Base-by-base conservation (phyloP, 2,888 invertebrate species). In the Myopa tessellatipennis region DNA sequence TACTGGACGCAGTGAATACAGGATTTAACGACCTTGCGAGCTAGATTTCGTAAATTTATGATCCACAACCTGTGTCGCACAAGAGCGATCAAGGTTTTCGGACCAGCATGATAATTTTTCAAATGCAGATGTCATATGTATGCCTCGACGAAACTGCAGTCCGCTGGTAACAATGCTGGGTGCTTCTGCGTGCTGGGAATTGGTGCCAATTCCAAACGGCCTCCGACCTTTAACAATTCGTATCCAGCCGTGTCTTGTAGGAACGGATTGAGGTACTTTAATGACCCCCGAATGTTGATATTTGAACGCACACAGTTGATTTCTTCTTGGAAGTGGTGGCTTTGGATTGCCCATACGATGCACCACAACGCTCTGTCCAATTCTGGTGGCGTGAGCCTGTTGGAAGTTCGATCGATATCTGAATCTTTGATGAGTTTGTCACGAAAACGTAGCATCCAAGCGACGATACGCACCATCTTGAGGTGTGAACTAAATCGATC, bases 211-310 rank as follows among this genome's bases (percentile, higher is more conserved):
- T 77, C 76, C 10, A 79, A 38, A 3, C 79, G 70, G 4, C 77
- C 79, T n/a, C 80, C 81, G 6, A 80, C 80, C 52, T 80, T 81
- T 0, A 80, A 45, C 12, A 79, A 16, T 14, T 55, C 60, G 10
- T 78, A 80, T 10, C 79, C 78, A 60, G 36, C n/a, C 10, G 75
- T 65, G 4, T 26, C 58, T 14, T 80, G 70, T 8, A 79, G 4
- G 34, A 80, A 79, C 36, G 76, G 79, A n/a, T 79, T 79, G 3
- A 80, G 70, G 61, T 61, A 77, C 40, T 80, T 81, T n/a, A 80
- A 52, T 0, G 52, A 38, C 16, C 77, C 77, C 36, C 73, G 63
- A 26, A 67, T 14, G 3, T 18, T 5, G 50, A 34, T 36, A 1
- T 63, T 68, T 38, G 52, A 70, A 1, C 7, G 7, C 4, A 74